Evolutionary conservation across 2,888 invertebrate species (phyloP), one percentile per base, ranked within the genome.

Genomic region (Netelia virgata): DNA sequence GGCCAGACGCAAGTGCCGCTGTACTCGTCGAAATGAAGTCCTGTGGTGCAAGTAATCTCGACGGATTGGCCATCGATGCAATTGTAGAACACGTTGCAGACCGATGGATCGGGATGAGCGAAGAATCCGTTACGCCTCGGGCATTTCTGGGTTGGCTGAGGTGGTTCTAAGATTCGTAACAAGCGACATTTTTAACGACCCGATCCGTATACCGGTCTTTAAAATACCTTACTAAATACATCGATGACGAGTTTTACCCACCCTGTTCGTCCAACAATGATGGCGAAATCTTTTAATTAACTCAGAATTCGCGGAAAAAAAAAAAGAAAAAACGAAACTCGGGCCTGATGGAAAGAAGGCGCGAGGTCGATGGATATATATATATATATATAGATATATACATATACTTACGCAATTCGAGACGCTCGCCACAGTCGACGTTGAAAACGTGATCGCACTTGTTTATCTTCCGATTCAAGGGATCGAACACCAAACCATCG

Each of bases 381-480:
- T 28, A 28, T 28, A 5, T 5, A 28, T 28, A 10, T 14, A 28
- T 0, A 28, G 1, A 28, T 28, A 28, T 28, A 5, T 5, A 28
- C 5, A 10, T 14, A 75, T 70, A 96, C 98, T 97, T 95, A 98
- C 98, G 98, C 86, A 98, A 95, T 94, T 98, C 97, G 70, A 96
- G 96, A 92, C 98, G 96, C 92, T 98, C 97, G 73, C 97, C 97
- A 91, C 98, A 98, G 93, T 98, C 98, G 20, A 97, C 97, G 91
- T 97, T 98, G 96, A 98, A 98, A 91, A 97, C 97, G 92, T 98
- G 97, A 94, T 98, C 98, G 92, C 98, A 98, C 93, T 98, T 98
- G 95, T 98, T 98, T 92, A 97, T 95, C 94, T 97, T 97, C 90
- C 97, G 96, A 93, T 97, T 97, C 88, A 96, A 94, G 0, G 96